Conservation (phyloP, 1,140 invertebrate species). For the Pectinophora gossypiella region DNA sequence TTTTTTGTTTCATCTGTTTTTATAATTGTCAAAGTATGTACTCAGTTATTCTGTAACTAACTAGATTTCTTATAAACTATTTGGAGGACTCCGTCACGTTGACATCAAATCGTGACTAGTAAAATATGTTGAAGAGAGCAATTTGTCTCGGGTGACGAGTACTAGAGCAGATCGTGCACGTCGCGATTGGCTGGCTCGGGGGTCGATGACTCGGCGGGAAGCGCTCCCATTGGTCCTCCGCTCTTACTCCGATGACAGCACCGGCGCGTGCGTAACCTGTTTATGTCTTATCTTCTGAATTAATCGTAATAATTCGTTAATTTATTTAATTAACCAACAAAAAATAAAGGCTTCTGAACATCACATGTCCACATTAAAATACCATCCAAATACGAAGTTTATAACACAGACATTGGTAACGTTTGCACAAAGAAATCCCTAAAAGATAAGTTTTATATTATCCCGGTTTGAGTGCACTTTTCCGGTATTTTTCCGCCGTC, state of each 20-base stretch:
- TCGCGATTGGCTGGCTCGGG: slow-evolving; percentile 36
- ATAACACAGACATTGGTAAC: slow-evolving; percentile 15
- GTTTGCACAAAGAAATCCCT: slow-evolving; percentile 23
- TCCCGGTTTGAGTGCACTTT: slow-evolving; percentile 52
- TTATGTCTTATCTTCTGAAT: not conserved
- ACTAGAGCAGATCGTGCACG: slow-evolving; percentile 38
- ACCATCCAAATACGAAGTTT: too few relatives aligned
- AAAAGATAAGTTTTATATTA: slow-evolving; percentile 46
- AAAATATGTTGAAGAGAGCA: slow-evolving; percentile 30
- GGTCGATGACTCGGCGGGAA: slow-evolving; percentile 47
- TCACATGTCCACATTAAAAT: not conserved
- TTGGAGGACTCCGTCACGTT: not conserved
- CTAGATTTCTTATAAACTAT: not conserved
- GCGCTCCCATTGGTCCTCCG: slow-evolving; percentile 27
- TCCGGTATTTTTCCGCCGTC: slow-evolving; percentile 49
- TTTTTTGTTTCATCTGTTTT: not conserved
- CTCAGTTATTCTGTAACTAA: not conserved
- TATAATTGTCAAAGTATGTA: too few relatives aligned
- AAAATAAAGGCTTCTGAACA: not conserved
- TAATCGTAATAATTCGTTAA: not conserved
- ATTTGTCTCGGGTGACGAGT: slow-evolving; percentile 54
- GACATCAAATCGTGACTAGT: slow-evolving; percentile 36
- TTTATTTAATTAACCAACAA: not conserved
- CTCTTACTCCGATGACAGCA: slow-evolving; percentile 3
- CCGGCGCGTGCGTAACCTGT: slow-evolving; percentile 17